Conservation (phyloP, 2,113 vertebrate genomes). For the Maccullochella peelii region DNA sequence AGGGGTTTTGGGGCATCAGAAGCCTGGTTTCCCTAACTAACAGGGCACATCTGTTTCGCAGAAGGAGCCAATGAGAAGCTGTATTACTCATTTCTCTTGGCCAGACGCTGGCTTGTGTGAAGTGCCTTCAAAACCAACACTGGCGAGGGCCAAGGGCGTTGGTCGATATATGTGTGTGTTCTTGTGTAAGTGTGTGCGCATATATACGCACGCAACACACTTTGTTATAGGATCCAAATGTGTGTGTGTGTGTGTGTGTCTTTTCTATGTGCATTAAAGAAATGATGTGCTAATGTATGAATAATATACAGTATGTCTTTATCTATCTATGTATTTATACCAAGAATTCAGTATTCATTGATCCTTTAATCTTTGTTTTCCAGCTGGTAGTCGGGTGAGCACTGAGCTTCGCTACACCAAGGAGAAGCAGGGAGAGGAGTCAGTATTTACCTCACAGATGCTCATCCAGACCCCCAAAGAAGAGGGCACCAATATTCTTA, state of each 20-base stretch:
- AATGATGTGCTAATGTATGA: conserved; percentile 1
- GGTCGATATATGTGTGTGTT: conserved; percentile 76
- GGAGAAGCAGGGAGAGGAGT: conserved; percentile 97
- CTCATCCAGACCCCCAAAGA: conserved; percentile 95
- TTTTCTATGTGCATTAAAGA: neutral
- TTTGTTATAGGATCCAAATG: conserved; percentile 46
- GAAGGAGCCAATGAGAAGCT: conserved; percentile 79
- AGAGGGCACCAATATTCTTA: conserved; percentile 92
- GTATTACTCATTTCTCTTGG: conserved; percentile 82
- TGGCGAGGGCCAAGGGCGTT: conserved; percentile 78
- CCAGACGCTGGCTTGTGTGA: conserved; percentile 79
- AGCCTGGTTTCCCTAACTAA: conserved; percentile 69
- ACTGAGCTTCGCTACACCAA: conserved; percentile 96
- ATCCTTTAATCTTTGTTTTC: conserved; percentile 33
- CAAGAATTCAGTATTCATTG: neutral
- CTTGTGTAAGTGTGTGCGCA: conserved; percentile 49
- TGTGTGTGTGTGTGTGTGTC: neutral
- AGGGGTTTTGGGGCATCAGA: conserved; percentile 62
- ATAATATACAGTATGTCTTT: neutral
- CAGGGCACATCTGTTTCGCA: conserved; percentile 80
- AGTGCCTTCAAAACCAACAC: conserved; percentile 81
- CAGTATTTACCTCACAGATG: conserved; percentile 96
- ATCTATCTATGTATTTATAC: conserved; percentile 2
- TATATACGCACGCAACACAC: conserved; percentile 36
- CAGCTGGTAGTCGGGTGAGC: conserved; percentile 96